phyloP scores from a whole-genome alignment of 2,113 vertebrate species.

The Oxyura jamaicensis region DNA sequence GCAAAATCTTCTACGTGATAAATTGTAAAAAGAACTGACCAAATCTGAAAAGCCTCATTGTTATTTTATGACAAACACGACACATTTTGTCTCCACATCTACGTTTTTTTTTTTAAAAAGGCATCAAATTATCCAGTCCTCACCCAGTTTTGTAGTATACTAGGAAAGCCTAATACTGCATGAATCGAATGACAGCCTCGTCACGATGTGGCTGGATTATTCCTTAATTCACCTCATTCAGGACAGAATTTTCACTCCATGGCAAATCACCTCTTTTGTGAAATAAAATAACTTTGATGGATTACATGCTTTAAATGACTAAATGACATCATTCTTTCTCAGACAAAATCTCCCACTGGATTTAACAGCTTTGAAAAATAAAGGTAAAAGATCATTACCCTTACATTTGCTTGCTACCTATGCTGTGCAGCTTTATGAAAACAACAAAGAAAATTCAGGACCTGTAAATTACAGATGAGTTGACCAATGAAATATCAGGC shows the following conservation, averaged over 20 bases:
- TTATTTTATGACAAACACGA: neutral
- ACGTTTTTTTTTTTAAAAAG: neutral
- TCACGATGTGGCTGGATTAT: neutral
- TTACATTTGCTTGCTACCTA: neutral
- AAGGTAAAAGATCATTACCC: neutral
- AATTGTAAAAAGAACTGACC: neutral
- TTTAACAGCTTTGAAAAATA: neutral
- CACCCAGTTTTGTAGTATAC: neutral
- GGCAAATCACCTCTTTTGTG: neutral
- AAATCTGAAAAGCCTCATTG: neutral
- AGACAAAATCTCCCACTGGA: neutral
- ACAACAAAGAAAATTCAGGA: neutral
- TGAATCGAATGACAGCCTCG: neutral
- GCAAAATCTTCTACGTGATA: neutral
- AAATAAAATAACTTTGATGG: neutral
- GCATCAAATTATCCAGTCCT: neutral
- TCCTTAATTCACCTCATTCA: neutral
- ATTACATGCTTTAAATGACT: neutral
- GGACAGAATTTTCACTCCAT: neutral
- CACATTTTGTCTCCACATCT: neutral
- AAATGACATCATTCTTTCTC: neutral
- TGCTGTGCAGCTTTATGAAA: neutral
- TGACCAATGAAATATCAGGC: neutral
- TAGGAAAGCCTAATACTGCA: neutral
- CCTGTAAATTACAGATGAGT: neutral